Evolutionary conservation across 2,888 invertebrate genomes (phyloP), one percentile per base, ranked within the genome.

Genomic region (Callinectes sapidus): DNA sequence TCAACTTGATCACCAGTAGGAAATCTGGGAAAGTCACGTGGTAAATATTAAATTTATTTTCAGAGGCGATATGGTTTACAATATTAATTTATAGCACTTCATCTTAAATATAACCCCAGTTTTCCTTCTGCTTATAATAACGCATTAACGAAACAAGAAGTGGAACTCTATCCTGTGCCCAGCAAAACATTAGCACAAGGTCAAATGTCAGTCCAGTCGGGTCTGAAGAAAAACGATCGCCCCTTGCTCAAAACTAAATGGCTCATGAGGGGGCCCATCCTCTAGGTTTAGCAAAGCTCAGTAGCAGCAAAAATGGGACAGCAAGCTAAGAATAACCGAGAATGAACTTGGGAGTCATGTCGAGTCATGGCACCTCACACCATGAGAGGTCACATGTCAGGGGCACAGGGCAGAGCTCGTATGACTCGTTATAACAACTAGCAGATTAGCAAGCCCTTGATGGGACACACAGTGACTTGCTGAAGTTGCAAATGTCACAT

Each of bases 31-130:
- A 71, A 90, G n/a, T 42, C 61, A n/a, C 5, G 35, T 42, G 48
- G 92, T 93, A 93, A 93, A 93, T 93, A 93, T 90, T 93, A 93
- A 89, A 90, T 93, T 93, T 91, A 91, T 93, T 93, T 93, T 93
- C 90, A 93, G 92, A 92, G 90, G 92, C 92, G 92, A 93, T 93
- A 93, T 93, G 92, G 89, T 93, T 93, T 93, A 93, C 92, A 93
- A 93, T 92, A 92, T 92, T 92, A 87, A 92, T 93, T 93, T 93
- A 93, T 93, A 93, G 92, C 92, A 93, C 92, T 93, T 93, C 92
- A 86, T 92, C 92, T 93, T 91, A 93, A 92, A 93, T 90, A 89
- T 93, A 93, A 93, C 92, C 92, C 92, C 91, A 91, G 88, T 88
- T 90, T 93, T 91, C 88, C 91, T 89, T 93, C 81, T 93, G 90